Conservation (phyloP, 2,888 invertebrate species). For the Priocnemis perturbator region DNA sequence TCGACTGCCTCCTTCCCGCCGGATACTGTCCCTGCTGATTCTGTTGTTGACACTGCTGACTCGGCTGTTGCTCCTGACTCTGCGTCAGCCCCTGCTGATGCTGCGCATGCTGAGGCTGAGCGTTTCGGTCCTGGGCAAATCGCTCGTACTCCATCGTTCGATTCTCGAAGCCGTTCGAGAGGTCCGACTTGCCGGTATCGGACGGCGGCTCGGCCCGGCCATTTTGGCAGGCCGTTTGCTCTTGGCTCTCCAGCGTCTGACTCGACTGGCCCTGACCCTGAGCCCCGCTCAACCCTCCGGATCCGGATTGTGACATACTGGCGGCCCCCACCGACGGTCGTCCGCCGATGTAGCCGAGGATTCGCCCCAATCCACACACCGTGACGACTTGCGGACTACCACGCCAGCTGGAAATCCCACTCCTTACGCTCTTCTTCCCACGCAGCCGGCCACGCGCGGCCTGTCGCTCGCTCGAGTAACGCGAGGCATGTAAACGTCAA, state of each 20-base stretch:
- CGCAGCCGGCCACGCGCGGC: slow-evolving; percentile 27
- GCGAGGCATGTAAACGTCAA: slow-evolving; percentile 49
- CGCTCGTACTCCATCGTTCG: slow-evolving; percentile 64
- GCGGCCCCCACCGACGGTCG: slow-evolving; percentile 73
- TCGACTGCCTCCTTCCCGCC: slow-evolving; percentile 56
- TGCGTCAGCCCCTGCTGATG: slow-evolving; percentile 39
- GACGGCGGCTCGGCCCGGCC: slow-evolving; percentile 57
- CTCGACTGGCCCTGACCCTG: slow-evolving; percentile 57
- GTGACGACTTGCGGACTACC: slow-evolving; percentile 66
- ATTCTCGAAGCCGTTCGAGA: slow-evolving; percentile 70
- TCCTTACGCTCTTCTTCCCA: slow-evolving; percentile 24
- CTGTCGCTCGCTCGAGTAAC: slow-evolving; percentile 24
- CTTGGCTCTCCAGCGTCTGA: slow-evolving; percentile 57
- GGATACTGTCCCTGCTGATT: slow-evolving; percentile 46
- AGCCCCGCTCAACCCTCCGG: slow-evolving; percentile 59
- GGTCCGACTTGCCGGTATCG: slow-evolving; percentile 57
- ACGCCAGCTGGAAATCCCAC: slow-evolving; percentile 30
- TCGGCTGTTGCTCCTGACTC: slow-evolving; percentile 22
- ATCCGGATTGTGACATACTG: slow-evolving; percentile 70
- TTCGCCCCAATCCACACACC: slow-evolving; percentile 73
- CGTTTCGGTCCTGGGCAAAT: slow-evolving; percentile 52
- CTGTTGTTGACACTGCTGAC: slow-evolving; percentile 24
- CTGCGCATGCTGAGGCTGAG: slow-evolving; percentile 35
- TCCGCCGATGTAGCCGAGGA: slow-evolving; percentile 74
- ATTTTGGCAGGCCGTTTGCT: slow-evolving; percentile 60